Evolutionary conservation across 2,113 vertebrate genomes (phyloP), one percentile per base, ranked within the genome.

Genomic region (Paramormyrops kingsleyae): DNA sequence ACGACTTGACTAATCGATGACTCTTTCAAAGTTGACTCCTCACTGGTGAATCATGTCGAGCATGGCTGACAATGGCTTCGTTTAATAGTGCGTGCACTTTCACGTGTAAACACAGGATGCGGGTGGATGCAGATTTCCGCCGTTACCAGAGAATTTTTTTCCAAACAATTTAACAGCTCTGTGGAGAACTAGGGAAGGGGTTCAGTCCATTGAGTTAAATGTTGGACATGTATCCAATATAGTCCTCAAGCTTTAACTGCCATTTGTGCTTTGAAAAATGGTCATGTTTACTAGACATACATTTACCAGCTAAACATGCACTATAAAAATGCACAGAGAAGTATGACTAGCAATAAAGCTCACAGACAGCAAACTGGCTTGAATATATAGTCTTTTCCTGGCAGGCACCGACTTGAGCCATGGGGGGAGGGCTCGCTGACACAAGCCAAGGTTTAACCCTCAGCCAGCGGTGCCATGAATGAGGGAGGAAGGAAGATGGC

Each of bases 401-500:
- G n/a, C 27, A 56, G 49, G 7, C 17, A 83, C 3, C 0, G 21
- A 35, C 70, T 42, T 53, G 66, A 47, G 70, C 74, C 21, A 1
- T 39, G 17, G 74, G 31, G 19, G 42, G 59, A 12, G 44, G n/a
- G 56, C 1, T 42, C 47, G 44, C 42, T 1, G 31, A 24, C 53
- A 80, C 59, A 35, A 13, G 70, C 70, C 70, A 17, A 12, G 31
- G 70, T 77, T 42, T 77, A 35, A 42, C 74, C 12, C 50, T n/a
- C 24, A 31, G 5, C 46, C n/a, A 15, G 17, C 19, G 27, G 88
- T 5, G 88, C 47, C 46, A 39, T 17, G 89, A 85, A 15, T 17
- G 27, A 47, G 10, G 42, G 90, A 42, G 10, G 83, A 89, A 42
- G 8, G 86, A 56, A 46, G 88, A 85, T 91, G 83, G 88, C 44